Evolutionary conservation across 2,797 vertebrate species (phyloP).

Genomic region (Peromyscus eremicus): DNA sequence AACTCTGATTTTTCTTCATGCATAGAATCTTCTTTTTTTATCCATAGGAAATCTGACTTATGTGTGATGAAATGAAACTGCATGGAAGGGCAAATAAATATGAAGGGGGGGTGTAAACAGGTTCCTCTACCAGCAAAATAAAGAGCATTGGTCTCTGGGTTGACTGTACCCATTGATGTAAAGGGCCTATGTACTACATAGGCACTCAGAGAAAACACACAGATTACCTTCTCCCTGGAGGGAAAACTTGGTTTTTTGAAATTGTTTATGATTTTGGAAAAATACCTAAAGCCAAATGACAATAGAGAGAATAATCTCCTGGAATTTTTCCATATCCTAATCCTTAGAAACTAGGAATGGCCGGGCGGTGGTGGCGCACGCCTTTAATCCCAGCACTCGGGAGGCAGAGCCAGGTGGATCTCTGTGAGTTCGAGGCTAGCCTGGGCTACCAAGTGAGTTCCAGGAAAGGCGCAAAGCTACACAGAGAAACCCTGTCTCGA

Average conservation of each 20-base stretch:
- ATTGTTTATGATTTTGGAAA: constrained; percentile 4
- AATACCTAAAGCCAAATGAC: neutral
- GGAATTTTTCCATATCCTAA: neutral
- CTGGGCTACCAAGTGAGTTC: too few species aligned
- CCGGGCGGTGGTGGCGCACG: too few species aligned
- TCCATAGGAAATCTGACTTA: neutral
- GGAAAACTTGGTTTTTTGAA: neutral
- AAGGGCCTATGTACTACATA: neutral
- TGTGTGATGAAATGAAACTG: neutral
- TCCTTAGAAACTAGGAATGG: neutral
- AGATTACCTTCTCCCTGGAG: neutral
- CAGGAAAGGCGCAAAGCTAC: too few species aligned
- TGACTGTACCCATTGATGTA: neutral
- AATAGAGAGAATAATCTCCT: neutral
- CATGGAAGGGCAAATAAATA: neutral
- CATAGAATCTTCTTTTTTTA: neutral
- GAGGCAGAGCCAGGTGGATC: too few species aligned
- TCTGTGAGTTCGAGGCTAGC: too few species aligned
- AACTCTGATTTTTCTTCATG: neutral
- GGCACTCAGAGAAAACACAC: neutral
- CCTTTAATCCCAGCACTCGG: too few species aligned
- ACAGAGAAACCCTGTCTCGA: too few species aligned
- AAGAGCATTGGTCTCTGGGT: neutral
- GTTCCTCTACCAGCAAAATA: neutral
- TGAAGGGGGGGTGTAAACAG: neutral